Percentiles rank a stretch among this genome's conserved stretches.
phyloP scores from a whole-genome alignment of 2,888 invertebrate genomes.

The Argyra leucocephala region DNA sequence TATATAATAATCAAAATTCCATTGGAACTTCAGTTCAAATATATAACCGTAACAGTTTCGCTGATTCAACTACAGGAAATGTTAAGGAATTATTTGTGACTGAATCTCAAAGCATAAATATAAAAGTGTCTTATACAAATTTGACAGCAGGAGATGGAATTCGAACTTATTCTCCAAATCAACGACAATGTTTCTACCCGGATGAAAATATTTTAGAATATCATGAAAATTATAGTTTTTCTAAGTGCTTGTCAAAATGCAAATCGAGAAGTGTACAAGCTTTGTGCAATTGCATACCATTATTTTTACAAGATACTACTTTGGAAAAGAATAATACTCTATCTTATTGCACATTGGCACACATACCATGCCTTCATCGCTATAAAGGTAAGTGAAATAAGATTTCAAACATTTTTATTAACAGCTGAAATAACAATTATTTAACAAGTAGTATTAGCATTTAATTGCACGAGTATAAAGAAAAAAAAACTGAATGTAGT shows the following conservation, averaged over 20 bases:
- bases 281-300: slow-evolving; percentile 49
- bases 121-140: slow-evolving; percentile 26
- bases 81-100: slow-evolving; percentile 40
- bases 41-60: slow-evolving; percentile 46
- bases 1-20: slow-evolving; percentile 43
- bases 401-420: too few species aligned
- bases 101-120: slow-evolving; percentile 33
- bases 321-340: slow-evolving; percentile 4
- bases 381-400: slow-evolving; percentile 34
- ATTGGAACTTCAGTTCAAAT: slow-evolving; percentile 45
- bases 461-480: too few species aligned
- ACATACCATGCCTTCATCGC: slow-evolving; percentile 34
- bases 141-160: slow-evolving; percentile 17
- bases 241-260: slow-evolving; percentile 48
- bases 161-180: slow-evolving; percentile 17
- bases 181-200: slow-evolving; percentile 47
- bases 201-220: slow-evolving; percentile 40
- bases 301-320: slow-evolving; percentile 40
- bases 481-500: too few species aligned
- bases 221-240: slow-evolving; percentile 46
- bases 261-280: slow-evolving; percentile 42
- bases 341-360: slow-evolving; percentile 35
- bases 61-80: slow-evolving; percentile 40
- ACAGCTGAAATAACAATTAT: too few species aligned
- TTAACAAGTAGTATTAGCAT: too few species aligned